A percentile compares a stretch with the other conserved stretches of the same genome.
These are phyloP conservation scores for Cataglyphis rosenhaueri DNA, from an alignment of 2,888 invertebrate genomes.

Conservation along the genomic window DNA sequence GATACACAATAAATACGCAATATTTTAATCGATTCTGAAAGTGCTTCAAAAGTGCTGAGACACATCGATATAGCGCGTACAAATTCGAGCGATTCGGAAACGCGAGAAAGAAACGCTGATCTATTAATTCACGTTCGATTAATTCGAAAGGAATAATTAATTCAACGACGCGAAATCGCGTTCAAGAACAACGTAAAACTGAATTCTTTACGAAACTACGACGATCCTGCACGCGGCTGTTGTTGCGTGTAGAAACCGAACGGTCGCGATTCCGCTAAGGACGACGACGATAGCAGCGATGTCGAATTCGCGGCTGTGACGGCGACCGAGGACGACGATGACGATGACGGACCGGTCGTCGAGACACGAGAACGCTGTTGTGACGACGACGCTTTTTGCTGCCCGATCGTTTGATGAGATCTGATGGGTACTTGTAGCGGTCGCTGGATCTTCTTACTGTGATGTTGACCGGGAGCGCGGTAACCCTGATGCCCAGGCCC, in stretches of 20 bases:
- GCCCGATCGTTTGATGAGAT: slow-evolving; percentile 77
- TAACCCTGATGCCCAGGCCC: slow-evolving; percentile 89
- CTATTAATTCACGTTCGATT: neutral
- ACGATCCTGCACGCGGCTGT: slow-evolving; percentile 66
- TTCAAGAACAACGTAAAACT: neutral
- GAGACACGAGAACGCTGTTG: slow-evolving; percentile 53
- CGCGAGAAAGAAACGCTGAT: neutral
- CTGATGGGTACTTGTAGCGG: slow-evolving; percentile 82
- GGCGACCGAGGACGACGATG: slow-evolving; percentile 54
- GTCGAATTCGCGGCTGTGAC: slow-evolving; percentile 48
- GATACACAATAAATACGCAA: slow-evolving; percentile 29
- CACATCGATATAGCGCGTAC: neutral
- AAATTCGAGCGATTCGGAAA: neutral
- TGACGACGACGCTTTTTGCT: slow-evolving; percentile 66
- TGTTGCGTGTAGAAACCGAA: slow-evolving; percentile 84
- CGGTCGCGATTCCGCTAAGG: slow-evolving; percentile 74
- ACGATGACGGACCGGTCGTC: slow-evolving; percentile 41
- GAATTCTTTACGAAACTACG: slow-evolving; percentile 61
- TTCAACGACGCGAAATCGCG: neutral
- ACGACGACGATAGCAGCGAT: slow-evolving; percentile 57
- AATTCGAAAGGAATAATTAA: slow-evolving; percentile 2
- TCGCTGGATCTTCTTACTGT: slow-evolving; percentile 78
- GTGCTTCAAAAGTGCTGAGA: slow-evolving; percentile 8
- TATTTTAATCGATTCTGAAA: slow-evolving; percentile 15
- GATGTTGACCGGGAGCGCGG: slow-evolving; percentile 85